Evolutionary conservation across 2,888 invertebrate genomes (phyloP).

Genomic region (Amorpha juglandis): DNA sequence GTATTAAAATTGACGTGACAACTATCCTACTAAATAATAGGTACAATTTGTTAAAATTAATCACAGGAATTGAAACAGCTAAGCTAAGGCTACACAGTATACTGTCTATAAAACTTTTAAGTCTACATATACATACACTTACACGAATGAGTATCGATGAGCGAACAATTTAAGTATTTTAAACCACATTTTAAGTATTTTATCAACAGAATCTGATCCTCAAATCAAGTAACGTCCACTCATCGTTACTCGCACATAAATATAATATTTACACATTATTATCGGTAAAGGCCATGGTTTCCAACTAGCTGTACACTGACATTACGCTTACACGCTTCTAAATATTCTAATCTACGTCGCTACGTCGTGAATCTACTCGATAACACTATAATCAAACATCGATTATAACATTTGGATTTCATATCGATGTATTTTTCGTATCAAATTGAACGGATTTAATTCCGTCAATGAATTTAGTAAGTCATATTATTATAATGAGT

Average conservation of each 20-base stretch:
- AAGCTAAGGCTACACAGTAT: slow-evolving; percentile 28
- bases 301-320: slow-evolving; percentile 47
- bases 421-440: neutral
- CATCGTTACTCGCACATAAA: slow-evolving; percentile 20
- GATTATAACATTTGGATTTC: neutral
- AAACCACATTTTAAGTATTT: neutral
- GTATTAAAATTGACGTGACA: slow-evolving; percentile 29
- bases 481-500: neutral
- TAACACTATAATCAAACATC: slow-evolving; percentile 15
- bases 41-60: slow-evolving; percentile 31
- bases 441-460: too few relatives aligned
- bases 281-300: slow-evolving; percentile 54
- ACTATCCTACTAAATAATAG: slow-evolving; percentile 33
- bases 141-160: slow-evolving; percentile 16
- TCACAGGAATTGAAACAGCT: slow-evolving; percentile 30
- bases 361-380: slow-evolving; percentile 23
- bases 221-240: neutral
- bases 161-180: neutral
- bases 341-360: slow-evolving; percentile 25
- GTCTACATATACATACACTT: slow-evolving; percentile 11
- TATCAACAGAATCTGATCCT: neutral
- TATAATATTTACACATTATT: slow-evolving; percentile 40
- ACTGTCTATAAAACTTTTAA: slow-evolving; percentile 23
- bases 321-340: slow-evolving; percentile 37
- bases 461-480: neutral